phyloP scores from a whole-genome alignment of 2,888 invertebrate genomes.

The Dryobota labecula region DNA sequence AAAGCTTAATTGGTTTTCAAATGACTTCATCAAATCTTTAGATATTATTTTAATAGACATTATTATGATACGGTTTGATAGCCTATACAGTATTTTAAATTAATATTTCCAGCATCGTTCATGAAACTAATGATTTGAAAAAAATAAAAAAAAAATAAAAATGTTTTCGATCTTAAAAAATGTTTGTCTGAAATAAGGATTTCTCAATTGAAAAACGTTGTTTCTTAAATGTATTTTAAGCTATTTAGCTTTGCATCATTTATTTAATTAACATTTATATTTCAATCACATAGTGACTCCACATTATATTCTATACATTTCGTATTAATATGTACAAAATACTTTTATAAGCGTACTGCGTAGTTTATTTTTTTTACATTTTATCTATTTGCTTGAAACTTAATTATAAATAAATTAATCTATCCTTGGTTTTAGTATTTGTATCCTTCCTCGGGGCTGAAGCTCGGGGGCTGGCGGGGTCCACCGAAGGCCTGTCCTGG shows the following conservation, averaged over 20 bases:
- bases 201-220: conserved; percentile 35
- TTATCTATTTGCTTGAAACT: conserved; percentile 71
- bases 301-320: conserved; percentile 73
- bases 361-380: conserved; percentile 67
- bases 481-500: conserved; percentile 76
- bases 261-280: conserved; percentile 73
- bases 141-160: conserved; percentile 3
- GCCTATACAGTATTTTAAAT: conserved; percentile 9
- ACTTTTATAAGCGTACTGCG: conserved; percentile 62
- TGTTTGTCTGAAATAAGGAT: conserved; percentile 11
- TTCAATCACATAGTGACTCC: conserved; percentile 79
- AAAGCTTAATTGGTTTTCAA: conserved; percentile 23
- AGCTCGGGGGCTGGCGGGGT: conserved; percentile 86
- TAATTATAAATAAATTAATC: conserved; percentile 64
- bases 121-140: neutral
- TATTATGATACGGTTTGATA: conserved; percentile 24
- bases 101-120: neutral
- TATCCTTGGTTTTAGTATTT: conserved; percentile 82
- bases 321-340: conserved; percentile 71
- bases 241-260: conserved; percentile 56
- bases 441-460: conserved; percentile 85
- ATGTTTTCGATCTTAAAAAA: neutral
- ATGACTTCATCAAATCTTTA: conserved; percentile 25
- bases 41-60: conserved; percentile 15
- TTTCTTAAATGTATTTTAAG: conserved; percentile 47